A percentile compares a stretch with the other conserved stretches of the same genome.
phyloP scores from a whole-genome alignment of 2,113 vertebrate species.

The Erythrolamprus reginae region DNA sequence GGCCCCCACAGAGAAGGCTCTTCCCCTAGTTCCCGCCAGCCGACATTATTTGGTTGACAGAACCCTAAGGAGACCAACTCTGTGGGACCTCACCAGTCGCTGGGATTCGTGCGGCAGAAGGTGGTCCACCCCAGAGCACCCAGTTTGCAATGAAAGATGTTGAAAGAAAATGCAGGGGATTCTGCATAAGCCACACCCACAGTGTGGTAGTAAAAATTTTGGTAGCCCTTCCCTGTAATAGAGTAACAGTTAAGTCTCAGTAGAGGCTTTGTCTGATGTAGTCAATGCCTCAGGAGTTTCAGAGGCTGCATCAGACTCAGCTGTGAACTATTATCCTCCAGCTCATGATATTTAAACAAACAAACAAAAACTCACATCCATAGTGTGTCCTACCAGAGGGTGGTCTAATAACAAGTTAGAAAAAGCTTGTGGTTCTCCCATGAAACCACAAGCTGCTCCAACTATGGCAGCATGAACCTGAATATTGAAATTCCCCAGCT shows the following conservation, averaged over 20 bases:
- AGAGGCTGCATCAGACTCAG: background rate
- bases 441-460: background rate
- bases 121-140: too few species aligned
- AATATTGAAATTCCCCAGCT: background rate
- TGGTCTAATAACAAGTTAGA: background rate
- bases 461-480: background rate
- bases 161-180: too few species aligned
- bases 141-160: too few species aligned
- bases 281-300: background rate
- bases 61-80: too few species aligned
- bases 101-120: too few species aligned
- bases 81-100: too few species aligned
- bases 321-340: background rate
- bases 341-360: background rate
- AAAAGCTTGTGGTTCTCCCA: background rate
- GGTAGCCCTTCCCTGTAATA: too few species aligned
- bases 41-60: too few species aligned
- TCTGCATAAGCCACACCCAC: too few species aligned
- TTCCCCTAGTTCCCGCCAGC: too few species aligned
- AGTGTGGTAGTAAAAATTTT: too few species aligned
- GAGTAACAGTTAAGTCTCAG: background rate
- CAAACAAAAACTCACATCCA: background rate
- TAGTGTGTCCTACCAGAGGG: background rate
- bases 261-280: background rate
- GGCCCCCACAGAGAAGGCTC: too few species aligned